Base-by-base conservation (phyloP, 2,888 invertebrate genomes). In the Biston betularia region DNA sequence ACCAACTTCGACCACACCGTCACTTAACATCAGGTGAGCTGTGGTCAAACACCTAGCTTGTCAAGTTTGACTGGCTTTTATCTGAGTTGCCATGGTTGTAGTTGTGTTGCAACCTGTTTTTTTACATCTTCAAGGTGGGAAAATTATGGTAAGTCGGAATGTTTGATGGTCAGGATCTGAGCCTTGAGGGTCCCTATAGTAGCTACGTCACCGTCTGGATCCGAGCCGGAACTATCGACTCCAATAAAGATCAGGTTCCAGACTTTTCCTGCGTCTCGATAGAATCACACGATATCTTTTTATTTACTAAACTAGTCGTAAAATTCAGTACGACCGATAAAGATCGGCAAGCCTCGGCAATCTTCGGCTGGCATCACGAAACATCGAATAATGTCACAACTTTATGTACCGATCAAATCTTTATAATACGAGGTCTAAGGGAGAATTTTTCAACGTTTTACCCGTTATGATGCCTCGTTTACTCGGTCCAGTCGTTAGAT, bases 321-420 rank as follows among this genome's bases (percentile, higher is more conserved):
- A 86, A 86, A 81, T 83, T 82, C 81, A 81, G 86, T 83, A 84
- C 71, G 68, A 58, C 14, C 65, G 88, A 88, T 88, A 86, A 74
- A 63, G 75, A 89, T 89, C 89, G 77, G 74, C 67, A 50, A 59
- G 2, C 58, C 58, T 83, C 83, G 81, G 76, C 78, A 79, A 85
- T 86, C 88, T 79, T 75, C 82, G 83, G 77, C 70, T 71, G 75
- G 77, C 79, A 87, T 88, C 87, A 80, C 72, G 65, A 71, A 63
- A 78, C 77, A 83, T 84, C 85, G 80, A 86, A 90, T 90, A 89
- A 89, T 88, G 83, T 85, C 78, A 81, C 75, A 80, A 80, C 85
- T 90, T 90, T 90, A 90, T 83, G 81, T 72, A 49, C 71, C 74
- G 89, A 89, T 89, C 79, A 72, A 82, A 89, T 89, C 89, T 88